A percentile compares a stretch with the other conserved stretches of the same genome.
Evolutionary conservation across 2,113 vertebrate species (phyloP).

Genomic region (Cebidichthys violaceus): DNA sequence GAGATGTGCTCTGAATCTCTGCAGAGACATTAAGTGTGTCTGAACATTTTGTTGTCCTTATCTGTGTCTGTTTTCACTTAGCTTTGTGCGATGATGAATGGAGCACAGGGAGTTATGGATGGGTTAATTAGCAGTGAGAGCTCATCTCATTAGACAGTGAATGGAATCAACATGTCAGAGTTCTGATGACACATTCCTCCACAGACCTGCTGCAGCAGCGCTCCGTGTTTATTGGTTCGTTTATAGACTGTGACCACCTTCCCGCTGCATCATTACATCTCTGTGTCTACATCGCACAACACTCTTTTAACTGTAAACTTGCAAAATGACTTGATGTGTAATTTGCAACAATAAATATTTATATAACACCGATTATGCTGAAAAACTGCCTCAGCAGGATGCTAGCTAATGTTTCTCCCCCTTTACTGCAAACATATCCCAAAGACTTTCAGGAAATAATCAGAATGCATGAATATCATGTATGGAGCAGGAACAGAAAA

Average conservation of each 20-base stretch:
- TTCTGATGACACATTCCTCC: slow-evolving; percentile 73
- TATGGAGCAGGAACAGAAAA: neutral
- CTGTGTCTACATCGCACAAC: neutral
- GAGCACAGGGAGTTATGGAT: slow-evolving; percentile 67
- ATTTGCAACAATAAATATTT: slow-evolving; percentile 2
- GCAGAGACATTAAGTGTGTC: slow-evolving; percentile 14
- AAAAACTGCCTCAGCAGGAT: slow-evolving; percentile 7
- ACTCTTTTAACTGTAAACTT: neutral
- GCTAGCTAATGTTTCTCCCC: neutral
- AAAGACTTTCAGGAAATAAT: neutral
- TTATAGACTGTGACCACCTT: slow-evolving; percentile 44
- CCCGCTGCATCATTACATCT: slow-evolving; percentile 23
- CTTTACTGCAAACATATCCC: neutral
- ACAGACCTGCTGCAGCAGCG: slow-evolving; percentile 58
- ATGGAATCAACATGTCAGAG: slow-evolving; percentile 62
- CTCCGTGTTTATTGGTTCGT: slow-evolving; percentile 40
- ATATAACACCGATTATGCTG: neutral
- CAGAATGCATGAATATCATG: neutral
- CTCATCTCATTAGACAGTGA: slow-evolving; percentile 79
- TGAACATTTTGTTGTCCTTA: slow-evolving; percentile 42
- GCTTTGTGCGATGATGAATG: slow-evolving; percentile 65
- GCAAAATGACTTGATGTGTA: slow-evolving; percentile 18
- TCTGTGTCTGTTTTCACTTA: slow-evolving; percentile 57
- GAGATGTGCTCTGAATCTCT: neutral
- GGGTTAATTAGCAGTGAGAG: slow-evolving; percentile 74